phyloP scores from a whole-genome alignment of 2,113 vertebrate species.

The Thermophis baileyi region DNA sequence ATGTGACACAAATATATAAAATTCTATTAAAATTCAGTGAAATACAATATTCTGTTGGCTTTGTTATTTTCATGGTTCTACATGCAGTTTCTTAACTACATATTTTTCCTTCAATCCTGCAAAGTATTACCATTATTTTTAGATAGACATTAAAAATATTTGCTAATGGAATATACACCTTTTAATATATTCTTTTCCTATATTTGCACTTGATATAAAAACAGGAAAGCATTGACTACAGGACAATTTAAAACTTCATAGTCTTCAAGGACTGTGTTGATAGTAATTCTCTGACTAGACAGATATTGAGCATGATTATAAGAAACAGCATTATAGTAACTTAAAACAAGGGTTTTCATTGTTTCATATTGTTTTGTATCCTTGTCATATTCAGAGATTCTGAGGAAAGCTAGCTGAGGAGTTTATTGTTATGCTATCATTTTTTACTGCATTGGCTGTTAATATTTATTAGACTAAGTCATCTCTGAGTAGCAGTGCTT shows the following conservation, averaged over 20 bases:
- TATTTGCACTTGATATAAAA: not conserved
- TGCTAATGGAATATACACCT: not conserved
- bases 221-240: not conserved
- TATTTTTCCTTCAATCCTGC: not conserved
- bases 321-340: not conserved
- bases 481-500: not conserved
- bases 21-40: too few species aligned
- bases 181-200: not conserved
- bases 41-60: too few species aligned
- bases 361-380: not conserved
- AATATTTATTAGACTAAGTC: not conserved
- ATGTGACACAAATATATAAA: not conserved
- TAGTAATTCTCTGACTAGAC: not conserved
- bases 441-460: not conserved
- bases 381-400: not conserved
- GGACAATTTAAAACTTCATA: not conserved
- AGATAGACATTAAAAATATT: not conserved
- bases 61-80: not conserved
- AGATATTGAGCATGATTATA: not conserved
- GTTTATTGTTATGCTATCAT: not conserved
- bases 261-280: not conserved
- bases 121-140: not conserved
- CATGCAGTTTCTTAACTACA: not conserved
- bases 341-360: not conserved
- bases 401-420: not conserved